Percentiles rank a stretch among this genome's conserved stretches.
Evolutionary conservation across 1,140 invertebrate species (phyloP).

Genomic region (Polyergus mexicanus): DNA sequence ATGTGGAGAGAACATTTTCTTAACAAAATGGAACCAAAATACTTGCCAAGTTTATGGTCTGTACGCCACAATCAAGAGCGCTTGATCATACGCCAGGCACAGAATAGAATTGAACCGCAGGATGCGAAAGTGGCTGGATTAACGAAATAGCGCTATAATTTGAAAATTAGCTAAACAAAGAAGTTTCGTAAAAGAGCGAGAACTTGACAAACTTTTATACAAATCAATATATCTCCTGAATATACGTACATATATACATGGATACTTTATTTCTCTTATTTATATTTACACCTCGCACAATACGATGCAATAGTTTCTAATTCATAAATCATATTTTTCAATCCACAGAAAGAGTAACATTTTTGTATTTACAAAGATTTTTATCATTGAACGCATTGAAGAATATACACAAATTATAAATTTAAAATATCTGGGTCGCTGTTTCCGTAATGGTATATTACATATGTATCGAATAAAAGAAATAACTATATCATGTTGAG

Average conservation of each 20-base stretch:
- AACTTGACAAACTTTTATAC: slow-evolving; percentile 71
- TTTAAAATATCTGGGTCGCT: background rate
- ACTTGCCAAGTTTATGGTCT: slow-evolving; percentile 92
- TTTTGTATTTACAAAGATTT: slow-evolving; percentile 15
- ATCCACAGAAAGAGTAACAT: background rate
- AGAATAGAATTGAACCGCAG: slow-evolving; percentile 83
- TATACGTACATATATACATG: slow-evolving; percentile 62
- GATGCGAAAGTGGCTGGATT: slow-evolving; percentile 83
- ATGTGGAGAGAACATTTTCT: slow-evolving; percentile 94
- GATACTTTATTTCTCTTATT: slow-evolving; percentile 25
- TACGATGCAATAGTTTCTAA: background rate
- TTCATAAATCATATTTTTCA: background rate
- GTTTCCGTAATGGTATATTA: background rate
- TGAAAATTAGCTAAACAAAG: slow-evolving; percentile 71
- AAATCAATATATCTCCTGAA: slow-evolving; percentile 60
- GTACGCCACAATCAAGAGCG: slow-evolving; percentile 90
- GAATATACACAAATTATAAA: background rate
- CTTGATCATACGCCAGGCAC: slow-evolving; percentile 79
- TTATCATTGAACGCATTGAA: background rate
- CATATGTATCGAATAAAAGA: background rate
- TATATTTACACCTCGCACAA: background rate
- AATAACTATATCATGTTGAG: background rate
- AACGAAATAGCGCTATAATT: slow-evolving; percentile 69
- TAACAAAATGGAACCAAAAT: slow-evolving; percentile 90
- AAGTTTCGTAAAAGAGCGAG: slow-evolving; percentile 82